A percentile compares a stretch with the other conserved stretches of the same genome.
Conservation (phyloP, 1,140 invertebrate genomes). For the Drosophila lacteicornis region DNA sequence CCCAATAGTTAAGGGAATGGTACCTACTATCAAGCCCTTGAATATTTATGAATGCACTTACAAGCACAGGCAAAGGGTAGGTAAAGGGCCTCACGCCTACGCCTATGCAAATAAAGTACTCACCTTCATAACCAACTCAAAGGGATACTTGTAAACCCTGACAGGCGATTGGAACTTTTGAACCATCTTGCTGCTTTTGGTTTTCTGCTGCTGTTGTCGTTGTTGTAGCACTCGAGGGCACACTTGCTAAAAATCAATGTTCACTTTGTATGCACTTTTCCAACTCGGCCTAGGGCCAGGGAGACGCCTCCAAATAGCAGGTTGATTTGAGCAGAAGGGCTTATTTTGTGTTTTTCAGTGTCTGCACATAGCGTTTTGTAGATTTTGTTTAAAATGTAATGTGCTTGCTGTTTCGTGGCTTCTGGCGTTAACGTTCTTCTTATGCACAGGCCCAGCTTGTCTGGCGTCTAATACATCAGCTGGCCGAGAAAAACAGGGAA, state of each 20-base stretch:
- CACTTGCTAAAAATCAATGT: constrained; percentile 16
- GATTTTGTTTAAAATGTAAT: background rate
- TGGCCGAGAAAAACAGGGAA: constrained; percentile 10
- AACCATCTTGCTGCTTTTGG: constrained; percentile 89
- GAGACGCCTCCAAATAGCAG: background rate
- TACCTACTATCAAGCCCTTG: constrained; percentile 10
- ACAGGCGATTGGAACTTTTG: constrained; percentile 98
- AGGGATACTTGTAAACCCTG: constrained; percentile 98
- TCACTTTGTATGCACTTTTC: constrained; percentile 8
- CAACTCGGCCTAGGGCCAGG: constrained; percentile 3
- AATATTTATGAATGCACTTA: constrained; percentile 9
- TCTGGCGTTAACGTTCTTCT: background rate
- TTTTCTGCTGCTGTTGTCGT: background rate
- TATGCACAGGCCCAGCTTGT: constrained; percentile 8
- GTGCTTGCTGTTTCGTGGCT: background rate
- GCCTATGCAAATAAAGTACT: constrained; percentile 86
- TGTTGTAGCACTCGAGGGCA: background rate
- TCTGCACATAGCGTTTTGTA: background rate
- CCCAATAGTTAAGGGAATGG: constrained; percentile 1
- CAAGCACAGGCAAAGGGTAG: background rate
- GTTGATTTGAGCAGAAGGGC: background rate
- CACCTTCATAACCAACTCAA: constrained; percentile 98
- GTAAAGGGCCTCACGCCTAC: constrained; percentile 30
- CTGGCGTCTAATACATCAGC: constrained; percentile 10
- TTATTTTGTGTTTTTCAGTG: background rate